These are phyloP conservation scores for Ariopsis seemanni DNA, from an alignment of 2,113 vertebrate species.

Conservation along the genomic window DNA sequence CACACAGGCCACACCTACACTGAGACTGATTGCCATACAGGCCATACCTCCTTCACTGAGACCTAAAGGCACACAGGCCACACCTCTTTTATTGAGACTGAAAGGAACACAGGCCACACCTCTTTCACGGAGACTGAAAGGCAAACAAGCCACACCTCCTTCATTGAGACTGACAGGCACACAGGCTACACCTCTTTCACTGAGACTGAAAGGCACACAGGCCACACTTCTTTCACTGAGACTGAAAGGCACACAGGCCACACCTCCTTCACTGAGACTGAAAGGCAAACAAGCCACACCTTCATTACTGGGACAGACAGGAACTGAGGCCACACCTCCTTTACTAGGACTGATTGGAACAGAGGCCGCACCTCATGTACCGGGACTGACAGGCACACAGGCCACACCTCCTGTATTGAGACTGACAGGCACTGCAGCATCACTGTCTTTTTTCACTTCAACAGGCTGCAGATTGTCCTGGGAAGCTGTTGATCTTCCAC, in stretches of 20 bases:
- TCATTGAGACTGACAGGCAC: not conserved
- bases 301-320: not conserved
- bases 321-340: not conserved
- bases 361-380: not conserved
- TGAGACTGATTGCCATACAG: not conserved
- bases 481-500: conserved; percentile 77
- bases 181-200: not conserved
- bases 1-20: not conserved
- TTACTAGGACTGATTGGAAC: not conserved
- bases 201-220: not conserved
- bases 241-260: not conserved
- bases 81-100: not conserved
- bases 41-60: not conserved
- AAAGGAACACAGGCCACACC: not conserved
- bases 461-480: conserved; percentile 68
- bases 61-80: not conserved
- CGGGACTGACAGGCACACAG: not conserved
- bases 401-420: not conserved
- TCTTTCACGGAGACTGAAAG: not conserved
- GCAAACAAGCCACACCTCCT: not conserved
- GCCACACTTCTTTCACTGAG: not conserved
- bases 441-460: conserved; percentile 17
- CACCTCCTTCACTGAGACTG: not conserved
- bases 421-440: not conserved
- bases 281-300: not conserved